phyloP scores from a whole-genome alignment of 2,888 invertebrate genomes.

The Calliopum simillimum region DNA sequence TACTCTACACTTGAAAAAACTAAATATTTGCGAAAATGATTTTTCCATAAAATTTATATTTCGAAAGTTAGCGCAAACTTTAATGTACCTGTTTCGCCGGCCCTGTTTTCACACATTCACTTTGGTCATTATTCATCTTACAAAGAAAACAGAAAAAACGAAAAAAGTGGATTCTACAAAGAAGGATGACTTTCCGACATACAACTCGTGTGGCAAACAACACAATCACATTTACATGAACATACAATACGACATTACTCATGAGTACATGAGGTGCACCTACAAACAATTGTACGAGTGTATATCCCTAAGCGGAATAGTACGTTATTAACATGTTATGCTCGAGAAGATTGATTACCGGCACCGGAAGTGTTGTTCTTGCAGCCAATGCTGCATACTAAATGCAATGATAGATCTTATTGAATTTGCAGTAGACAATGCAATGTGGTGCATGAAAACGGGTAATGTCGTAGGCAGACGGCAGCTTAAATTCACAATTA shows the following conservation, averaged over 20 bases:
- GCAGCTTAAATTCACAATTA: no score
- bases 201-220: not conserved
- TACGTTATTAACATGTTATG: constrained; percentile 20
- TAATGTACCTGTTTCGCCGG: no score
- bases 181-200: not conserved
- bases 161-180: not conserved
- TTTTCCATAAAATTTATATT: no score
- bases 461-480: no score
- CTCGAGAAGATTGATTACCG: constrained; percentile 28
- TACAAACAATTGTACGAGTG: no score
- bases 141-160: not conserved
- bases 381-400: constrained; percentile 12
- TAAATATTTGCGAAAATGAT: no score
- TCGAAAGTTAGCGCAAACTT: no score
- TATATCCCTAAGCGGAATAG: not conserved
- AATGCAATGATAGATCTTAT: constrained; percentile 13
- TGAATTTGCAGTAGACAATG: not conserved
- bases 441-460: no score
- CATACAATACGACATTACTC: not conserved
- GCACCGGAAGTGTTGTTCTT: constrained; percentile 8
- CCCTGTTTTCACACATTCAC: no score
- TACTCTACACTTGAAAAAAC: no score
- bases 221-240: not conserved
- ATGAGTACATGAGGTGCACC: no score
- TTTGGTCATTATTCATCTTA: no score